Conservation (phyloP, 2,888 invertebrate genomes). For the Leptinotarsa peninsularis region DNA sequence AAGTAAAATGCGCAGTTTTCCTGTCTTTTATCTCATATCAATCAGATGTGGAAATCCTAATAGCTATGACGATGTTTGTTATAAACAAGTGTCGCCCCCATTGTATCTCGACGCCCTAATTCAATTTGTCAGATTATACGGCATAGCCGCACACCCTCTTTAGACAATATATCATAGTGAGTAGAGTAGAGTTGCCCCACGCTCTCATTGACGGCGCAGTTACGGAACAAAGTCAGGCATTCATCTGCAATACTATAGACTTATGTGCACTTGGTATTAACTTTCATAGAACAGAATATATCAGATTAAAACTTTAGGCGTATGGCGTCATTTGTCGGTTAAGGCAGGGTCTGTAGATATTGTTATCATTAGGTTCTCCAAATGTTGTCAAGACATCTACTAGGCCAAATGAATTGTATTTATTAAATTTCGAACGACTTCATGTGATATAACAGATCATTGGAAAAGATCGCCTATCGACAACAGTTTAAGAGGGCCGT, state of each 20-base stretch:
- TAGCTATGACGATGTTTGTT: conserved; percentile 66
- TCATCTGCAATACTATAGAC: conserved; percentile 37
- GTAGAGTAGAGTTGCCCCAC: conserved; percentile 56
- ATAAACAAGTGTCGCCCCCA: conserved; percentile 67
- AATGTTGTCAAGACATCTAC: not conserved
- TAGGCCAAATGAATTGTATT: too few relatives aligned
- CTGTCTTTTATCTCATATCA: conserved; percentile 55
- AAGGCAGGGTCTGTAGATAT: not conserved
- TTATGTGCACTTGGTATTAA: conserved; percentile 34
- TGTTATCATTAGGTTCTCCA: not conserved
- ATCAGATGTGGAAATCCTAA: conserved; percentile 62
- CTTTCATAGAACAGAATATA: conserved; percentile 37
- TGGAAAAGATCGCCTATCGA: too few relatives aligned
- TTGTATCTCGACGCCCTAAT: conserved; percentile 65
- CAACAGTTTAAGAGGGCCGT: too few relatives aligned
- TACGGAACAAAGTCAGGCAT: conserved; percentile 49
- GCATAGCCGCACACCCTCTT: conserved; percentile 66
- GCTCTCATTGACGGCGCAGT: conserved; percentile 55
- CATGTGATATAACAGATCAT: too few relatives aligned
- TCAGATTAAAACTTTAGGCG: conserved; percentile 34
- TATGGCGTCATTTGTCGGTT: conserved; percentile 16
- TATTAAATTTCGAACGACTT: too few relatives aligned
- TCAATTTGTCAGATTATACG: conserved; percentile 69
- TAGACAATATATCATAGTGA: conserved; percentile 65
- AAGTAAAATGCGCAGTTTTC: conserved; percentile 43